A percentile compares a stretch with the other conserved stretches of the same genome.
These are phyloP conservation scores for Cyanistes caeruleus DNA, from an alignment of 2,113 vertebrate species.

Conservation along the genomic window DNA sequence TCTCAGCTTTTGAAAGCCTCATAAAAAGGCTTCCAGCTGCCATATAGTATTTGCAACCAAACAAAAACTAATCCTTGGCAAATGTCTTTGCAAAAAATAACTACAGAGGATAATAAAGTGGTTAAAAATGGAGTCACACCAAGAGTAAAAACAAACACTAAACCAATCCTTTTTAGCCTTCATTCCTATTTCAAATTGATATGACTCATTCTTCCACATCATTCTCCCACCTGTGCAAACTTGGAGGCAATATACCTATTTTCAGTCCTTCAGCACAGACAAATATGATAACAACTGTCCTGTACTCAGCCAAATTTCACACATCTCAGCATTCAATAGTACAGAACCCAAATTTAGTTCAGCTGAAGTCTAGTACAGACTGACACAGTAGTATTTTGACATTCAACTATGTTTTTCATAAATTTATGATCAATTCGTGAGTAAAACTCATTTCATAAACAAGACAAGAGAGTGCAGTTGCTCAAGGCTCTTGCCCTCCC, in stretches of 20 bases:
- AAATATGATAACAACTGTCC: not conserved
- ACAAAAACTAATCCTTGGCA: constrained; percentile 54
- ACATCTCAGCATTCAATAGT: not conserved
- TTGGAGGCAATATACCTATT: not conserved
- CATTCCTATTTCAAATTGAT: not conserved
- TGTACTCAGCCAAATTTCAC: not conserved
- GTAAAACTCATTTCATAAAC: not conserved
- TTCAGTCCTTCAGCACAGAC: not conserved
- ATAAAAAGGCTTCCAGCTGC: constrained; percentile 59
- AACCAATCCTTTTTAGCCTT: not conserved
- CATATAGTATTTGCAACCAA: constrained; percentile 52
- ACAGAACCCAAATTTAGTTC: not conserved
- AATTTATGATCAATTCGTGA: not conserved
- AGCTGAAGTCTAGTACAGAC: not conserved
- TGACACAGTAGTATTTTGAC: not conserved
- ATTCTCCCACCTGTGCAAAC: constrained; percentile 42
- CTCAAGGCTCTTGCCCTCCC: not conserved
- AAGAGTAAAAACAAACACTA: constrained; percentile 27
- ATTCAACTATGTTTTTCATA: not conserved
- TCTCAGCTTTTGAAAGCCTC: constrained; percentile 44
- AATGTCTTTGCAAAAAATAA: constrained; percentile 53
- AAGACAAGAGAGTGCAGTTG: not conserved
- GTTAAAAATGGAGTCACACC: constrained; percentile 23
- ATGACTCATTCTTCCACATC: not conserved
- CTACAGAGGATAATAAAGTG: constrained; percentile 29